phyloP scores from a whole-genome alignment of 2,888 invertebrate species.

The Apeira syringaria region DNA sequence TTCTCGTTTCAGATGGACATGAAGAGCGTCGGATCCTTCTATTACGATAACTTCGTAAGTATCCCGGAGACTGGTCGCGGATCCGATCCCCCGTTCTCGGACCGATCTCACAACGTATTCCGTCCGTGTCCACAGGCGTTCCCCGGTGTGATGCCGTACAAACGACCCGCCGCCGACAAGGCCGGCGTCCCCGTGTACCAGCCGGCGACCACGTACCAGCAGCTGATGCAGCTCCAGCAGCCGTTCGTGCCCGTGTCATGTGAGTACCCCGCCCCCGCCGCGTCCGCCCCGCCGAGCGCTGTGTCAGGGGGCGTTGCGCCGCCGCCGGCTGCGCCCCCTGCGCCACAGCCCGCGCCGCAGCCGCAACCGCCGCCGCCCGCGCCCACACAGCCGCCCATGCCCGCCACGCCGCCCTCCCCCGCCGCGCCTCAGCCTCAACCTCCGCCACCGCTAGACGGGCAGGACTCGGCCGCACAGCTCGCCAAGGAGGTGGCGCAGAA shows the following conservation, averaged over 20 bases:
- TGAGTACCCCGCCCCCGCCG: slow-evolving; percentile 94
- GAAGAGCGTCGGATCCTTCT: slow-evolving; percentile 97
- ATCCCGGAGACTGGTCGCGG: slow-evolving; percentile 44
- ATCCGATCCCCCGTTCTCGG: slow-evolving; percentile 6
- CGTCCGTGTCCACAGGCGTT: slow-evolving; percentile 87
- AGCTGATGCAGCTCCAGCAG: slow-evolving; percentile 97
- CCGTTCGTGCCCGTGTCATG: slow-evolving; percentile 99
- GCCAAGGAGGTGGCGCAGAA: slow-evolving; percentile 93
- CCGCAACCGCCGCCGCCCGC: slow-evolving; percentile 77
- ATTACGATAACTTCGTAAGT: slow-evolving; percentile 98
- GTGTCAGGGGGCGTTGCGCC: slow-evolving; percentile 66
- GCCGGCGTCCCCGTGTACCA: slow-evolving; percentile 98
- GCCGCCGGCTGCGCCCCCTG: slow-evolving; percentile 81
- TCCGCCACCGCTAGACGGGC: slow-evolving; percentile 65
- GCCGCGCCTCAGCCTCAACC: slow-evolving; percentile 48
- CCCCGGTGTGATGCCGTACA: slow-evolving; percentile 97
- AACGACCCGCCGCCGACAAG: slow-evolving; percentile 98
- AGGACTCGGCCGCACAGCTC: slow-evolving; percentile 70
- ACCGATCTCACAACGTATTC: slow-evolving; percentile 4
- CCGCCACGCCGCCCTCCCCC: slow-evolving; percentile 47
- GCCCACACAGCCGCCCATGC: slow-evolving; percentile 66
- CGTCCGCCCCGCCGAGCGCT: slow-evolving; percentile 85
- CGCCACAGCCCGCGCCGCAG: slow-evolving; percentile 79
- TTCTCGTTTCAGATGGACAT: slow-evolving; percentile 95
- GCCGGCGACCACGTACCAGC: slow-evolving; percentile 96